Base-by-base conservation (phyloP, 2,113 vertebrate species). In the Dicrurus megarhynchus region DNA sequence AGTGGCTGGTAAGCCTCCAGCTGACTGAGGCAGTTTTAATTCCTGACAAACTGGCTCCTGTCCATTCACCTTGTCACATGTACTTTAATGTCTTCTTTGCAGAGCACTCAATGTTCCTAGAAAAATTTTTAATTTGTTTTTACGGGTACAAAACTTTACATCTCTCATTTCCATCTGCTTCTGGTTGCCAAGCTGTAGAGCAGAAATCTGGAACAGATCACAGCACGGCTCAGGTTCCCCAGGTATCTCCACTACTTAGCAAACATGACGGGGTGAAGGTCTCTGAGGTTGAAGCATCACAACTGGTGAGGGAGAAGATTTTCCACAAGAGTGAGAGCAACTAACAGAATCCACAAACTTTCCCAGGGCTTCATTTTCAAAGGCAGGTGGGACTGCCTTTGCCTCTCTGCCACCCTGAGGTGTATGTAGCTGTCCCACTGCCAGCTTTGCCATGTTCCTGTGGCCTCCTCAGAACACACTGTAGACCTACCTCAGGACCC, bases 1-100 rank as follows among this genome's bases (percentile, higher is more conserved):
- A 90, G 69, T 74, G 82, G 86, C 85, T 97, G 87, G 84, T 91
- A 81, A 93, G 47, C 42, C 74, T 95, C 93, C 69, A 94, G 46
- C 80, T 96, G 93, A 78, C 81, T 90, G 86, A 95, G 47, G 20
- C 55, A 67, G 59, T 93, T 96, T 96, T 96, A 89, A 96, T 81
- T 92, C 87, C 90, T 89, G 73, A 79, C 32, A 86, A 64, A 81
- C 79, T 83, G 28, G 14, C 64, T 8, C 44, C 65, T 88, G 60
- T 68, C 88, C 79, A 68, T 71, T 96, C 61, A 83, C 55, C 46
- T 84, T 86, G 61, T 82, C 75, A 71, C 50, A 82, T 79, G 37
- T 50, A 49, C 9, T 63, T 86, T 49, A 87, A 30, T 80, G 27
- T 12, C 17, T 70, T 63, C 35, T 55, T 79, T 76, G 57, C 35